Base-by-base conservation (phyloP, 2,888 invertebrate genomes). In the Pammene aurita region DNA sequence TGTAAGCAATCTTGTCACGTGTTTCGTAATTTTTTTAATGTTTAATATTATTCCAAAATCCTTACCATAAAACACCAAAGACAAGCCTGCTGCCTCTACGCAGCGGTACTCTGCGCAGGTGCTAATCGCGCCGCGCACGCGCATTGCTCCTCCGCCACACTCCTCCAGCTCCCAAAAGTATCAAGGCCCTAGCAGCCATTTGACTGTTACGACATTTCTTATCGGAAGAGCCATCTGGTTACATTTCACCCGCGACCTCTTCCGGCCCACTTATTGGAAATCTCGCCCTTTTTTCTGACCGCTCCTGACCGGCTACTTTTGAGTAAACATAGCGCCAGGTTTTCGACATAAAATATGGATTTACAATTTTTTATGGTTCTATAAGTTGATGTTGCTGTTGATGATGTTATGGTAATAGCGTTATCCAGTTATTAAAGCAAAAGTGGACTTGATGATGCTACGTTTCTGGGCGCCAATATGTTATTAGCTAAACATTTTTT, bases 201-300 rank as follows among this genome's bases (percentile, higher is more conserved):
- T 86, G 86, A 16, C 44, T 14, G 34, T 85, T 86, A 86, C 84
- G 87, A 87, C 90, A 75, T 92, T 91, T 89, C 83, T 85, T 83
- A 79, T 86, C 79, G 5, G 11, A 50, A 38, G 13, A 5, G n/a
- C 6, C n/a, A 38, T 52, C 18, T 62, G 79, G 80, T 90, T 90
- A 90, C 85, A 80, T 87, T 88, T 84, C 78, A 84, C 88, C 88
- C 81, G 83, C 84, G 89, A 87, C 86, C 83, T 87, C 86, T 90
- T 90, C 91, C 90, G 90, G 84, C 80, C 77, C 79, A 83, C 79
- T 91, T 85, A 86, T 84, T 88, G 84, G 90, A 90, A 90, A 83
- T 84, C 82, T 82, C 85, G 82, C 84, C 82, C 65, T 87, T 87
- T 87, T 87, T 84, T 82, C 79, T 80, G 75, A 70, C 84, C 80